phyloP scores from a whole-genome alignment of 2,888 invertebrate species.

The Mythimna pallens region DNA sequence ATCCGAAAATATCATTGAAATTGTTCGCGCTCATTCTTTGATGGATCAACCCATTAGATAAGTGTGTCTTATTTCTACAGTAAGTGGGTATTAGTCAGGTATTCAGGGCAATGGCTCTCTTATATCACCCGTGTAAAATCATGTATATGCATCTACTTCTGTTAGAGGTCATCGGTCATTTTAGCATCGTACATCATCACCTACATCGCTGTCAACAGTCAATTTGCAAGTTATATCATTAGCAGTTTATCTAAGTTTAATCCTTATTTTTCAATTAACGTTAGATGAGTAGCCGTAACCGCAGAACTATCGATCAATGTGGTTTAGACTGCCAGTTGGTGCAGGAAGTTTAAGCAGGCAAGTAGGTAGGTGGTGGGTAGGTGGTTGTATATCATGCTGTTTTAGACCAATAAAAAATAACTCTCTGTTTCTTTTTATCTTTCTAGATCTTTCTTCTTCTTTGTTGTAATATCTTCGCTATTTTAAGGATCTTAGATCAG shows the following conservation, averaged over 20 bases:
- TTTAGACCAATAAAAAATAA: neutral
- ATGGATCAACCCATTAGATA: conserved; percentile 49
- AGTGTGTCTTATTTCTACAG: conserved; percentile 39
- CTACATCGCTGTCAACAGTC: conserved; percentile 64
- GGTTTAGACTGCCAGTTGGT: conserved; percentile 3
- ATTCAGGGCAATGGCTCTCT: conserved; percentile 76
- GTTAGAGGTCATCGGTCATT: conserved; percentile 67
- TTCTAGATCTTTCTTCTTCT: neutral
- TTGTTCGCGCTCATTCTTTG: conserved; percentile 2
- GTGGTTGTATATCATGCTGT: conserved; percentile 2
- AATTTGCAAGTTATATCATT: conserved; percentile 70
- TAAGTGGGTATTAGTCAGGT: conserved; percentile 65
- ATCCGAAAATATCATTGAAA: conserved; percentile 10
- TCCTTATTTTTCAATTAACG: conserved; percentile 57
- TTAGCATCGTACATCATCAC: conserved; percentile 65
- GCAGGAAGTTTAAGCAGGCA: conserved; percentile 22
- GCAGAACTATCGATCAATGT: conserved; percentile 39
- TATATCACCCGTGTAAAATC: conserved; percentile 72
- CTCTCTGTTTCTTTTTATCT: neutral
- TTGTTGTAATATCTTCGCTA: neutral
- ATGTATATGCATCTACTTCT: conserved; percentile 57
- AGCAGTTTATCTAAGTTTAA: conserved; percentile 39
- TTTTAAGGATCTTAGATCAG: neutral
- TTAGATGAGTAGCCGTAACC: conserved; percentile 6
- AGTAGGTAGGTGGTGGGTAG: conserved; percentile 15